Base-by-base conservation (phyloP, 2,888 invertebrate species). In the Iphiclides podalirius region DNA sequence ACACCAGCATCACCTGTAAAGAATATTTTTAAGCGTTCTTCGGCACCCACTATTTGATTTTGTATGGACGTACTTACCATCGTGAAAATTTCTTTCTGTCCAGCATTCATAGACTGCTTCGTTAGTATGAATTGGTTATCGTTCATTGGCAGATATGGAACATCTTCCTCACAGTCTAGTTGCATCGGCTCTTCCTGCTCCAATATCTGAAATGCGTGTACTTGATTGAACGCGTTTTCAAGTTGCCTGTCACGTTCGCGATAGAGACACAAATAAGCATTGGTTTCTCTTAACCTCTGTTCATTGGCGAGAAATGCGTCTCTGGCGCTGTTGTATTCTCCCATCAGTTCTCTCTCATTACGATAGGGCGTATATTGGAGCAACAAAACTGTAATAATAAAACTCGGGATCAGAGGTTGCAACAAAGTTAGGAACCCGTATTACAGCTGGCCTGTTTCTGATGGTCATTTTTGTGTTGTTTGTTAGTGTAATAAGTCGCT, bases 381-480 rank as follows among this genome's bases (percentile, higher is more conserved):
- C 4, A 9, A 26, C 8, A 2, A 26, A 26, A 9, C 26, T 26
- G 26, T 26, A 26, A 9, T 8, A 26, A 26, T 8, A 26, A 9
- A 8, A 20, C 13, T 38, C 38, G 4, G 17, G 16, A 37, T 37
- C 37, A 15, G 37, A 37, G 4, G 37, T 16, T 37, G 37, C 37
- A n/a, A 37, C 57, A 43, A 26, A 26, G 9, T 26, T 8, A 8
- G 26, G 26, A 1, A 26, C 26, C 26, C 26, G 6, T 42, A 58
- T 33, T 16, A 56, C 54, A 26, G 57, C 56, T 33, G 57, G 41
- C n/a, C n/a, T n/a, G n/a, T n/a, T n/a, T n/a, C n/a, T n/a, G n/a
- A n/a, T n/a, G n/a, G n/a, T n/a, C n/a, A n/a, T n/a, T n/a, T n/a
- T n/a, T n/a, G n/a, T n/a, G n/a, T n/a, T n/a, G n/a, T n/a, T n/a